Evolutionary conservation across 2,797 vertebrate genomes (phyloP).

Genomic region (Micropoecilia bifurca): DNA sequence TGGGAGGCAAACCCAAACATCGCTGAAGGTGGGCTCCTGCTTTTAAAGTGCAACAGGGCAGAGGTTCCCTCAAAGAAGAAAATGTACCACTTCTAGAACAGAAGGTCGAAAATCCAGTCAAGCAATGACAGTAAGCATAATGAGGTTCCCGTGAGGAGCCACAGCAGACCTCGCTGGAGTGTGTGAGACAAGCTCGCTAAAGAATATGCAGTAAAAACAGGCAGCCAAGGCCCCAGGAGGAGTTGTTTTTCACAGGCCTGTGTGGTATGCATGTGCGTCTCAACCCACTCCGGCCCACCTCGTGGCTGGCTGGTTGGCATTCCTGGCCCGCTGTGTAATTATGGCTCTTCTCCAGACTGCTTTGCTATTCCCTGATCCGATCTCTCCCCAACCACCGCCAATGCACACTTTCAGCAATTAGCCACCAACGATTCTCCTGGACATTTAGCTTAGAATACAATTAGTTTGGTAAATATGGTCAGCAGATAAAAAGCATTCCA

Average conservation of each 20-base stretch:
- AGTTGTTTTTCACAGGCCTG: constrained; percentile 78
- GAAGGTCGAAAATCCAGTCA: constrained; percentile 6
- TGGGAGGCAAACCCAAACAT: constrained; percentile 48
- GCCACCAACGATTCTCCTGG: constrained; percentile 52
- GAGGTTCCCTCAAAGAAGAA: constrained; percentile 28
- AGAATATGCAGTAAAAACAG: constrained; percentile 41
- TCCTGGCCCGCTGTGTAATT: constrained; percentile 79
- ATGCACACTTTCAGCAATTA: constrained; percentile 16
- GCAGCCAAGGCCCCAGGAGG: constrained; percentile 55
- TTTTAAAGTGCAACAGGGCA: constrained; percentile 23
- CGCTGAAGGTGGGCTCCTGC: background rate
- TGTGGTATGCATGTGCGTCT: constrained; percentile 75
- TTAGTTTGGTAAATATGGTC: constrained; percentile 1
- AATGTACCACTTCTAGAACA: background rate
- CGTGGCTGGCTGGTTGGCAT: constrained; percentile 79
- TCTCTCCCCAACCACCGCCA: constrained; percentile 21
- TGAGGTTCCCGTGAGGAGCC: constrained; percentile 20
- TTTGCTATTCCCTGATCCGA: constrained; percentile 46
- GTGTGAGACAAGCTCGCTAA: constrained; percentile 41
- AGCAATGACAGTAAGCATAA: constrained; percentile 29
- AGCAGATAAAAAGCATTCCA: background rate
- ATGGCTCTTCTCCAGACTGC: constrained; percentile 70
- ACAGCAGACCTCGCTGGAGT: constrained; percentile 9
- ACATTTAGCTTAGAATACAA: constrained; percentile 44
- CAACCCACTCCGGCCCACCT: constrained; percentile 74